A percentile compares a stretch with the other conserved stretches of the same genome.
These are phyloP conservation scores for Cyclophora albipunctata DNA, from an alignment of 2,888 invertebrate genomes.

Conservation along the genomic window DNA sequence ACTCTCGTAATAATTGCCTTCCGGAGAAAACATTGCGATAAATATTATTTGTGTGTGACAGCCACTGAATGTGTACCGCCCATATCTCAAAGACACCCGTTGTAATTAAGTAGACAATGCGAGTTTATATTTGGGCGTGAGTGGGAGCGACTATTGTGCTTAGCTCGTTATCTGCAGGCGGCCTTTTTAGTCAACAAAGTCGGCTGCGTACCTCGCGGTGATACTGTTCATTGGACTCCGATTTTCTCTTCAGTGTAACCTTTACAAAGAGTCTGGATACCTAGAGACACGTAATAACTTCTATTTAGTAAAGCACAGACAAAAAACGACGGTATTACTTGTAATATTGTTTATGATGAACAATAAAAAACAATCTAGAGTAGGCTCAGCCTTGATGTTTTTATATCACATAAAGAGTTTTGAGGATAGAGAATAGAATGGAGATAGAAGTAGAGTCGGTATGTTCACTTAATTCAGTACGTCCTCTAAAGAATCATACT, in stretches of 20 bases:
- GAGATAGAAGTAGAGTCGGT: too few relatives aligned
- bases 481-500: too few relatives aligned
- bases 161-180: constrained; percentile 60
- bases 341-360: too few relatives aligned
- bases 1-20: constrained; percentile 42
- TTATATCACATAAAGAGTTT: too few relatives aligned
- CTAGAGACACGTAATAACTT: neutral
- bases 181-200: constrained; percentile 59
- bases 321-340: too few relatives aligned
- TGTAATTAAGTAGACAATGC: constrained; percentile 72
- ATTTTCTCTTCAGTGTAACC: constrained; percentile 17
- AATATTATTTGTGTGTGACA: constrained; percentile 67
- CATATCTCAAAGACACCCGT: constrained; percentile 65
- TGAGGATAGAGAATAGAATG: too few relatives aligned
- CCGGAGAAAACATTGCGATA: constrained; percentile 50
- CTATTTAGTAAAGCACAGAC: too few relatives aligned
- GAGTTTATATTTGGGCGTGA: constrained; percentile 61
- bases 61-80: constrained; percentile 56
- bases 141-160: constrained; percentile 47
- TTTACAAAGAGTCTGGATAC: neutral
- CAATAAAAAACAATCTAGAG: too few relatives aligned
- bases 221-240: constrained; percentile 38
- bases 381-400: too few relatives aligned
- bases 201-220: constrained; percentile 32
- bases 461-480: too few relatives aligned